These are phyloP conservation scores for Marisa cornuarietis DNA, from an alignment of 1,140 invertebrate species.

Conservation along the genomic window DNA sequence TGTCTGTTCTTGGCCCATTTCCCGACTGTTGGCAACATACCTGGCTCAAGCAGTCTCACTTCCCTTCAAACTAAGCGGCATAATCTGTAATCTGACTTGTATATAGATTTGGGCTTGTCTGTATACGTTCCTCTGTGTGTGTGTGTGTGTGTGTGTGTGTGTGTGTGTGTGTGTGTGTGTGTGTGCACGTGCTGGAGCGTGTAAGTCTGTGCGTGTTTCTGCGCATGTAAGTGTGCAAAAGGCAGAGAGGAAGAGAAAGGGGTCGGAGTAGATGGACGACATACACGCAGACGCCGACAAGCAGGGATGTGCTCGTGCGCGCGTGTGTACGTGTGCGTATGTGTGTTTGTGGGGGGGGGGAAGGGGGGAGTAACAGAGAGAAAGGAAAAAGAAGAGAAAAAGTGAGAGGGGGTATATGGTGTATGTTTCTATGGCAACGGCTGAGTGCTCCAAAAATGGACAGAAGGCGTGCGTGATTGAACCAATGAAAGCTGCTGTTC, in stretches of 20 bases:
- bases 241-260: neutral
- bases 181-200: neutral
- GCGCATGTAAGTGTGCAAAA: neutral
- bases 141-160: conserved; percentile 13
- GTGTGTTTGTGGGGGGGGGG: no score
- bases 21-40: no score
- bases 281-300: neutral
- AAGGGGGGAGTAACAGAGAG: neutral
- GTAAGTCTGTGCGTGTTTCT: conserved; percentile 2
- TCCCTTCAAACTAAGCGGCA: no score
- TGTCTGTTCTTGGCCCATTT: no score
- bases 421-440: no score
- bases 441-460: no score
- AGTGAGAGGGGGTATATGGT: neutral
- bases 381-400: neutral
- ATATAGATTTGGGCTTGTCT: no score
- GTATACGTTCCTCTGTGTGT: neutral
- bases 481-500: no score
- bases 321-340: no score
- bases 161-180: neutral
- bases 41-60: no score
- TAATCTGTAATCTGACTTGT: no score
- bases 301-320: neutral
- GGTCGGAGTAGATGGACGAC: neutral
- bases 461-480: no score